Evolutionary conservation across 1,140 invertebrate genomes (phyloP), one percentile per base, ranked within the genome.

Genomic region (Galendromus occidentalis): DNA sequence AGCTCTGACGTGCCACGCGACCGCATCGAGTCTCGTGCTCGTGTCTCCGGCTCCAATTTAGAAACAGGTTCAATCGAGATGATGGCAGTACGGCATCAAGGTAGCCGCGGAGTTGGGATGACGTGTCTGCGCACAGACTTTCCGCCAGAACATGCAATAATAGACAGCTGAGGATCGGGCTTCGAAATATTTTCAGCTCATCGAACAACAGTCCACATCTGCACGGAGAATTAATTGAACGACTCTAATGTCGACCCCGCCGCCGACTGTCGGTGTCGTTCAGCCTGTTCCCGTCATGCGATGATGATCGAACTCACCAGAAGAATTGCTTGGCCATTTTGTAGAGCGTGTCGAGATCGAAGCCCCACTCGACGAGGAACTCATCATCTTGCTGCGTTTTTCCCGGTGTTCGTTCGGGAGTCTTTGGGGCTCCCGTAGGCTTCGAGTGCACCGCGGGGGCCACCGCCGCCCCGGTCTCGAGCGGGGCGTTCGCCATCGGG

Each of bases 251-350:
- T 14, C 25, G 28, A 47, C 18, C 12, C n/a, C n/a, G 14, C n/a
- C 42, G 42, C 42, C n/a, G 14, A 47, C 25, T 28, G 18, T 22
- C 45, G 45, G 4, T 14, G 7, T 22, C 14, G 18, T 47, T 47
- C 18, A 20, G 28, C 25, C 25, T 28, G 18, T 47, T 22, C 25
- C 25, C 4, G 9, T 25, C 14, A 33, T 59, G 22, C 45, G 4
- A 7, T 22, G 20, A 14, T 59, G 33, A 17, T 41, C 47, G 29
- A 29, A 65, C 66, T 30, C 59, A 70, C 69, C 69, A 68, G 42
- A 68, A 67, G 69, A 70, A 70, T 17, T 45, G 68, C 44, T 64
- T 68, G 17, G 69, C 63, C 30, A 68, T 42, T 44, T 51, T 25
- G 55, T 64, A 70, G 14, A 69, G 39, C 45, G 67, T 65, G 55